phyloP scores from a whole-genome alignment of 1,140 invertebrate species.

The Euschistus heros region DNA sequence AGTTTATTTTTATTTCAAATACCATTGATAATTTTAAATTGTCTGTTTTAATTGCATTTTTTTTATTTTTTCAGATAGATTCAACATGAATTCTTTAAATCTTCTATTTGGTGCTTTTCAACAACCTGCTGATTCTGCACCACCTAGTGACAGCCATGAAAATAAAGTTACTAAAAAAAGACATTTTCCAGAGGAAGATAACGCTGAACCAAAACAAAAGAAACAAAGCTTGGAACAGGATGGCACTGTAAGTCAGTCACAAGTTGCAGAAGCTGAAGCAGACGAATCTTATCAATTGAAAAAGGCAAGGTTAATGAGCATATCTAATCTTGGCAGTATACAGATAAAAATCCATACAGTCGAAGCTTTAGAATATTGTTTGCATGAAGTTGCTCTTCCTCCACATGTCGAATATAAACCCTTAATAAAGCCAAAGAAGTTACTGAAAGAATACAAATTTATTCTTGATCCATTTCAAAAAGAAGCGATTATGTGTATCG shows the following conservation, averaged over 20 bases:
- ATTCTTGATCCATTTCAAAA: conserved; percentile 96
- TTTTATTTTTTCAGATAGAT: too few relatives aligned
- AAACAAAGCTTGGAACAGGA: conserved; percentile 1
- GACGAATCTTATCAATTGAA: not conserved
- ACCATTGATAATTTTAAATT: too few relatives aligned
- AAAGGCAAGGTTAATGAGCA: not conserved
- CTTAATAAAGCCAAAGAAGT: conserved; percentile 41
- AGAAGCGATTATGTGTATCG: conserved; percentile 93
- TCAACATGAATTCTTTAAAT: conserved; percentile 6
- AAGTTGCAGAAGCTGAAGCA: not conserved
- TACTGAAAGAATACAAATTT: conserved; percentile 87
- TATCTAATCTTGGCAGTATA: not conserved
- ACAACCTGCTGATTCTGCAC: not conserved
- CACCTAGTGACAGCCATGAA: not conserved
- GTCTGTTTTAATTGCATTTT: too few relatives aligned
- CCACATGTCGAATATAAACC: conserved; percentile 73
- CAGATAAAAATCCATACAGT: conserved; percentile 41
- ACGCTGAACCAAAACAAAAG: not conserved
- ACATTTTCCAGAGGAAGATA: not conserved
- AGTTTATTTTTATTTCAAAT: too few relatives aligned
- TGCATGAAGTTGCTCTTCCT: conserved; percentile 87
- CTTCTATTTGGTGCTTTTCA: conserved; percentile 6
- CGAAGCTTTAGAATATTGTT: conserved; percentile 79
- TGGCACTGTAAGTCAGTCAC: not conserved
- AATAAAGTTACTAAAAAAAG: not conserved